A percentile compares a stretch with the other conserved stretches of the same genome.
These are phyloP conservation scores for Esox niger DNA, from an alignment of 2,113 vertebrate species.

Conservation along the genomic window DNA sequence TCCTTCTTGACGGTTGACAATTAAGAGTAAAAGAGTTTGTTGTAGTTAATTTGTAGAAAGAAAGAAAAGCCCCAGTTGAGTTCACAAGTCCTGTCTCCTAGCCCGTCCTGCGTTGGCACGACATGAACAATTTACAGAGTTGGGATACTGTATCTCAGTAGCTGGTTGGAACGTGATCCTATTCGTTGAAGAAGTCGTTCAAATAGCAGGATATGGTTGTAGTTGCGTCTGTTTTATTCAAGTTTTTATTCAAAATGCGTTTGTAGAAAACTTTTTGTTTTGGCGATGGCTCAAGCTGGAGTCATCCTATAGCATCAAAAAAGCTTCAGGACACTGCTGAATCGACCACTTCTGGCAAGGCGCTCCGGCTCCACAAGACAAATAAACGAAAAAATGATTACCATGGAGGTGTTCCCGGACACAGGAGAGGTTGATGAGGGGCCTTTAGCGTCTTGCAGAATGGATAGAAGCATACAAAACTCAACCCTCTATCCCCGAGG, in stretches of 20 bases:
- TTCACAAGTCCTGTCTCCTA: conserved; percentile 78
- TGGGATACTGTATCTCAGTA: conserved; percentile 56
- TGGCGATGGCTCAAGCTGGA: conserved; percentile 75
- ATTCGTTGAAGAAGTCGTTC: conserved; percentile 41
- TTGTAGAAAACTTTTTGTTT: conserved; percentile 68
- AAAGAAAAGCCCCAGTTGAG: conserved; percentile 61
- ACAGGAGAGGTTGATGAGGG: conserved; percentile 83
- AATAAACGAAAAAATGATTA: conserved; percentile 83
- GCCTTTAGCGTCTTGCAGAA: conserved; percentile 85
- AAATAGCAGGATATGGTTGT: conserved; percentile 40
- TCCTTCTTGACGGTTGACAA: conserved; percentile 64
- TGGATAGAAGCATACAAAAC: conserved; percentile 86
- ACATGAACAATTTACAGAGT: conserved; percentile 75
- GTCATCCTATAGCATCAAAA: conserved; percentile 79
- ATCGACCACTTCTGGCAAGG: conserved; percentile 84
- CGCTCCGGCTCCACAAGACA: conserved; percentile 86
- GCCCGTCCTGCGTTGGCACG: conserved; percentile 80
- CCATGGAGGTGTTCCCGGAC: conserved; percentile 83
- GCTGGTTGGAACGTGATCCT: conserved; percentile 73
- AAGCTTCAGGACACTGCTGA: conserved; percentile 82
- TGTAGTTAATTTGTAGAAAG: conserved; percentile 74
- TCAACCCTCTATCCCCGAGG: conserved; percentile 89
- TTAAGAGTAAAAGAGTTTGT: conserved; percentile 69
- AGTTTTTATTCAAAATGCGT: conserved; percentile 58
- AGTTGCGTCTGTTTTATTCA: conserved; percentile 34